phyloP scores from a whole-genome alignment of 1,140 invertebrate genomes.

The Bombyx mori region DNA sequence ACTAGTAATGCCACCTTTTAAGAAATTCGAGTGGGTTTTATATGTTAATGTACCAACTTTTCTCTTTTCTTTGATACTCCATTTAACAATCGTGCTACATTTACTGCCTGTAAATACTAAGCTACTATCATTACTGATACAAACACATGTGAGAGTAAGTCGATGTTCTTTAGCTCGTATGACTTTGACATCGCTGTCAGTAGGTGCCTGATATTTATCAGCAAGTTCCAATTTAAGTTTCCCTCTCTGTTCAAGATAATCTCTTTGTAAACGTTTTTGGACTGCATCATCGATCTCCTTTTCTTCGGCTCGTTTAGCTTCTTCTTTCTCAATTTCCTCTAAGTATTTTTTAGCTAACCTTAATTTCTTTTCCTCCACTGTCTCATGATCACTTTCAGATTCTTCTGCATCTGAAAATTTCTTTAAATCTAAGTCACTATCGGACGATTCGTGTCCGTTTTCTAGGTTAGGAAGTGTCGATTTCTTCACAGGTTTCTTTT shows the following conservation, averaged over 20 bases:
- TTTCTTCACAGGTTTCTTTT: constrained; percentile 49
- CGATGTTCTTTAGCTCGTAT: constrained; percentile 83
- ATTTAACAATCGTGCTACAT: constrained; percentile 91
- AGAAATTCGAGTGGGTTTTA: constrained; percentile 69
- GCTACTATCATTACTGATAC: constrained; percentile 81
- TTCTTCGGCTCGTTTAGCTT: constrained; percentile 77
- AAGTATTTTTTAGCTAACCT: constrained; percentile 91
- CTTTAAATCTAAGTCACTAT: constrained; percentile 63
- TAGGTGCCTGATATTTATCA: constrained; percentile 73
- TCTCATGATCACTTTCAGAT: constrained; percentile 82
- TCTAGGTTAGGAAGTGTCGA: constrained; percentile 65
- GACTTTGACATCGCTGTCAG: constrained; percentile 59
- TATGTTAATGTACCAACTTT: constrained; percentile 72
- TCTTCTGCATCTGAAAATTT: constrained; percentile 72
- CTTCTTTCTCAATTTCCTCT: constrained; percentile 87
- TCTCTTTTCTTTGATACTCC: constrained; percentile 72
- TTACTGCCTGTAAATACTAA: constrained; percentile 89
- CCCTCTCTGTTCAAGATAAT: constrained; percentile 89
- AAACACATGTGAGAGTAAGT: constrained; percentile 85
- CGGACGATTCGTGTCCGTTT: constrained; percentile 69
- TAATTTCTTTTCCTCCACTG: constrained; percentile 90
- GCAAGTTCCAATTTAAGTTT: constrained; percentile 83
- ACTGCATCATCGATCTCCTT: constrained; percentile 79
- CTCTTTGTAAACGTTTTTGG: constrained; percentile 81
- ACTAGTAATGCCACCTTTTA: constrained; percentile 74